Evolutionary conservation across 2,113 vertebrate species (phyloP), one percentile per base, ranked within the genome.

Genomic region (Arothron firmamentum): DNA sequence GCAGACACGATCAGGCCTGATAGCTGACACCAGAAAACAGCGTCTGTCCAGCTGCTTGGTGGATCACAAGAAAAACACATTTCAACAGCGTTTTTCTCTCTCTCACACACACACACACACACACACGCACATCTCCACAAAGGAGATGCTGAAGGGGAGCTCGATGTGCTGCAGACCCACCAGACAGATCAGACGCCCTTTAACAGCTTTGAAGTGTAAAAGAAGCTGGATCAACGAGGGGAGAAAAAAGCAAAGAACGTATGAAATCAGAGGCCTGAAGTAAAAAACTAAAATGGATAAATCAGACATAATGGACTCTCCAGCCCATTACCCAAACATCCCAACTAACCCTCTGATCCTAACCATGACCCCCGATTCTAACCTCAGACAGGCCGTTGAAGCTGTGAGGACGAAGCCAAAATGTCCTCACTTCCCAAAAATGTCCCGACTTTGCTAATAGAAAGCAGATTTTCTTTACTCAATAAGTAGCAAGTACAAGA

Each of bases 181-280:
- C 77, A 65, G 78, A 60, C 66, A 76, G 72, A 82, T 82, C 77
- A 81, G 74, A 83, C 66, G 75, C 62, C 54, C 54, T 42, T 52
- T 34, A 47, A 76, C 66, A 60, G 74, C 81, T 85, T 80, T 87
- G 78, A 87, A 75, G 79, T 81, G 74, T 61, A 58, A 65, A 59
- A 65, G 59, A 41, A 45, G 70, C 53, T 70, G 64, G 55, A 67
- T 67, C 17, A 73, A 46, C 71, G 60, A 70, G 46, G 55, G 61
- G 66, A 79, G 69, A 62, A n/a, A 62, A 47, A 18, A 54, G 45
- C 67, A 66, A 48, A 56, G 56, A 72, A 47, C 2, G 18, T 5
- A 28, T 28, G 25, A 28, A 28, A 1, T 28, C 25, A 28, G 25
- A 28, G 6, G 25, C 4, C 25, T 25, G 25, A 25, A 25, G 23